Base-by-base conservation (phyloP, 2,888 invertebrate genomes). In the Torymus tubicola region DNA sequence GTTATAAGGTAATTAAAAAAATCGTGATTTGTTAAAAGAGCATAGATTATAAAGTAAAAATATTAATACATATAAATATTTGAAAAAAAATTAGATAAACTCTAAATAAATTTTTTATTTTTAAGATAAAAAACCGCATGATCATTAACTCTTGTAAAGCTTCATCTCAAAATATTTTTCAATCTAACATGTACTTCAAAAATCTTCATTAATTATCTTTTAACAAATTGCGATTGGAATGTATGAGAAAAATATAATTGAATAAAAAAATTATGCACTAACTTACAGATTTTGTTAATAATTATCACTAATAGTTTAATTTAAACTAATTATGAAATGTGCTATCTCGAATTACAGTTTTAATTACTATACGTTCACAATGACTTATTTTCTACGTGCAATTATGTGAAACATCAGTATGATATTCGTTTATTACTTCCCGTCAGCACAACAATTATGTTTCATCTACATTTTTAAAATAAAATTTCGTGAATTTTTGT, bases 381-480 rank as follows among this genome's bases (percentile, higher is more conserved):
- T 21, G 21, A 52, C 53, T 77, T 64, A 21, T 65, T 70, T 57
- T 64, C 61, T 58, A 57, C 57, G 31, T 64, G 69, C 64, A 69
- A 64, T 58, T 64, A 64, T 65, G 52, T 55, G 65, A 68, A 60
- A 73, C 14, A 16, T 18, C 68, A 68, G 52, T 70, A 71, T 53
- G 61, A 74, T 24, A 65, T 13, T 58, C n/a, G 57, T 78, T 14
- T 18, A 74, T 71, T 74, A 60, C 42, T 61, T 75, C 8, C 42
- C 78, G 65, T 65, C 67, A 81, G 81, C 78, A 78, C 78, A 81
- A 81, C 67, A 55, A 78, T 31, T 74, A n/a, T 24, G 61, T 81
- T 71, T 74, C 64, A 78, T 70, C 58, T 21, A 42, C 58, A 78
- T 81, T 80, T 74, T 80, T 71, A 14, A 24, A 64, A 18, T 77